Evolutionary conservation across 2,888 invertebrate genomes (phyloP).

Genomic region (Petrophora chlorosata): DNA sequence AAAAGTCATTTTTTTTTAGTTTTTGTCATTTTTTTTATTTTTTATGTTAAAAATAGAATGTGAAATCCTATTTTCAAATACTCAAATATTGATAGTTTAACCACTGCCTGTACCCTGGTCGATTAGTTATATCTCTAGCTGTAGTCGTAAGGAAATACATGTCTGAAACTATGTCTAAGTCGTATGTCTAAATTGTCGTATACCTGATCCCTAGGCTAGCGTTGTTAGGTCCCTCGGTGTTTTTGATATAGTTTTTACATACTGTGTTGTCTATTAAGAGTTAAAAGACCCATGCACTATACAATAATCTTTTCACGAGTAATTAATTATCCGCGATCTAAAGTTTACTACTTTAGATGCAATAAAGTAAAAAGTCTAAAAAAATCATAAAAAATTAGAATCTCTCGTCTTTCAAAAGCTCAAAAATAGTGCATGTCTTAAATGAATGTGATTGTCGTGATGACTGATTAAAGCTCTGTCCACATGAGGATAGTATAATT

Average conservation of each 20-base stretch:
- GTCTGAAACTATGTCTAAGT: slow-evolving; percentile 85
- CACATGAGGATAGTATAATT: too few species aligned
- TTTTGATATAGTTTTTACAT: slow-evolving; percentile 21
- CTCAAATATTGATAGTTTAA: neutral
- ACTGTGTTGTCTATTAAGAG: slow-evolving; percentile 5
- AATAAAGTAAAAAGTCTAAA: neutral
- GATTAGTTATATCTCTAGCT: slow-evolving; percentile 23
- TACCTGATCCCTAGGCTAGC: slow-evolving; percentile 68
- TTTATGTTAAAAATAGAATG: too few species aligned
- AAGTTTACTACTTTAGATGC: too few species aligned
- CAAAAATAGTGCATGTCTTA: slow-evolving; percentile 12
- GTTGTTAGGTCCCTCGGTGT: slow-evolving; percentile 46
- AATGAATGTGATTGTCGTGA: slow-evolving; percentile 7
- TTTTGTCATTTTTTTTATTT: too few species aligned
- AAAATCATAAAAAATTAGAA: neutral
- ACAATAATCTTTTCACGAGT: neutral
- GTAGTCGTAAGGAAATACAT: slow-evolving; percentile 79
- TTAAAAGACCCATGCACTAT: too few species aligned
- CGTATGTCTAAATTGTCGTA: slow-evolving; percentile 50
- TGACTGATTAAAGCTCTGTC: neutral
- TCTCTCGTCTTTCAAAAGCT: slow-evolving; percentile 3
- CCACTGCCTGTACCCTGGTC: slow-evolving; percentile 17
- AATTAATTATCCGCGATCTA: too few species aligned
- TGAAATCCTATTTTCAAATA: slow-evolving; percentile 15
- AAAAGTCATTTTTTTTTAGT: too few species aligned